Evolutionary conservation across 2,888 invertebrate species (phyloP).

Genomic region (Chirona hameri): DNA sequence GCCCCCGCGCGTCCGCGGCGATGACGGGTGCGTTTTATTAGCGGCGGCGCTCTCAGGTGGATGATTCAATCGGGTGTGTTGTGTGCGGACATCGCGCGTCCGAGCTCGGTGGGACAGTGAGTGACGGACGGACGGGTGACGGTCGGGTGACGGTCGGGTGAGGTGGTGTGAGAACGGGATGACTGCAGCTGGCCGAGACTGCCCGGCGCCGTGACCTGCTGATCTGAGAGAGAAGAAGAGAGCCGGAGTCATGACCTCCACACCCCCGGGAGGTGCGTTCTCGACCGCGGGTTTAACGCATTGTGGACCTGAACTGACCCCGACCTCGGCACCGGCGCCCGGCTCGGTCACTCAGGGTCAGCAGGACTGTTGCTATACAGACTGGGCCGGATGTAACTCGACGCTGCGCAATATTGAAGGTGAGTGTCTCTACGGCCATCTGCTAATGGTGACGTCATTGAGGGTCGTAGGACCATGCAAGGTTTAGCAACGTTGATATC

Average conservation of each 20-base stretch:
- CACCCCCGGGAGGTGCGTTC: background rate
- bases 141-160: background rate
- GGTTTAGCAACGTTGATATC: too few relatives aligned
- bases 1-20: background rate
- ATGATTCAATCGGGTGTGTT: background rate
- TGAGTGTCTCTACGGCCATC: too few relatives aligned
- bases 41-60: background rate
- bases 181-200: background rate
- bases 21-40: conserved; percentile 24
- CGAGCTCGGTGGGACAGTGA: background rate
- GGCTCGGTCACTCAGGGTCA: background rate
- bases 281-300: background rate
- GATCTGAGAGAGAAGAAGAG: background rate
- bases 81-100: background rate
- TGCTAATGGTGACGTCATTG: too few relatives aligned
- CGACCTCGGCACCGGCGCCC: background rate
- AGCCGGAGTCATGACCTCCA: too few relatives aligned
- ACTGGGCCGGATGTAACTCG: conserved; percentile 8
- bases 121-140: background rate
- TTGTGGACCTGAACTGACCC: background rate
- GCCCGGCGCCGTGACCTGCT: background rate
- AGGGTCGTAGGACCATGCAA: too few relatives aligned
- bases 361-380: conserved; percentile 25
- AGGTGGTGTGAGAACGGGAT: background rate
- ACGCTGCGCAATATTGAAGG: conserved; percentile 10